These are phyloP conservation scores for Spheniscus humboldti DNA, from an alignment of 2,797 vertebrate species.

Conservation along the genomic window DNA sequence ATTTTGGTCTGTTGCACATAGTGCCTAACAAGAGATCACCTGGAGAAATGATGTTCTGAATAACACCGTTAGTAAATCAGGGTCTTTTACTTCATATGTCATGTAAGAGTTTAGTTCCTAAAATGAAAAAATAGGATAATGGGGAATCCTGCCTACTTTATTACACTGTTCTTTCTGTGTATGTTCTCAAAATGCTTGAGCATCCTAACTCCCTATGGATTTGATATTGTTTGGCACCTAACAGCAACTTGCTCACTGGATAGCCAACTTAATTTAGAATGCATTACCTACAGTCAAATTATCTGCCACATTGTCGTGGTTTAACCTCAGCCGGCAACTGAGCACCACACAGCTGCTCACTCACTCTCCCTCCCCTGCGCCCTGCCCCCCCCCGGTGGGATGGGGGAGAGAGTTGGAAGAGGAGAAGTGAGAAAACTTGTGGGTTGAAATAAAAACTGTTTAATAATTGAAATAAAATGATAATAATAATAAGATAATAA, in stretches of 20 bases:
- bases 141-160: neutral
- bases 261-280: neutral
- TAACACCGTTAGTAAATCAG: neutral
- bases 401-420: too few relatives aligned
- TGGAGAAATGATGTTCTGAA: neutral
- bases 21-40: neutral
- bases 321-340: too few relatives aligned
- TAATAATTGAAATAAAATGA: too few relatives aligned
- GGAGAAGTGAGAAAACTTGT: too few relatives aligned
- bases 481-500: too few relatives aligned
- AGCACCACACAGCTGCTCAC: too few relatives aligned
- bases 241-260: neutral
- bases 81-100: neutral
- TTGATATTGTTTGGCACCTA: neutral
- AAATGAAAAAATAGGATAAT: neutral
- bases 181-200: neutral
- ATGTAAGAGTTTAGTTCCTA: neutral
- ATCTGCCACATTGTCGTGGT: neutral
- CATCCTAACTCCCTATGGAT: neutral
- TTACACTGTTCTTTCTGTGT: neutral
- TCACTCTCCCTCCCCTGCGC: too few relatives aligned
- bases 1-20: neutral
- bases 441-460: too few relatives aligned
- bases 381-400: too few relatives aligned
- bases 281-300: neutral